Evolutionary conservation across 2,113 vertebrate genomes (phyloP).

Genomic region (Vulpes lagopus): DNA sequence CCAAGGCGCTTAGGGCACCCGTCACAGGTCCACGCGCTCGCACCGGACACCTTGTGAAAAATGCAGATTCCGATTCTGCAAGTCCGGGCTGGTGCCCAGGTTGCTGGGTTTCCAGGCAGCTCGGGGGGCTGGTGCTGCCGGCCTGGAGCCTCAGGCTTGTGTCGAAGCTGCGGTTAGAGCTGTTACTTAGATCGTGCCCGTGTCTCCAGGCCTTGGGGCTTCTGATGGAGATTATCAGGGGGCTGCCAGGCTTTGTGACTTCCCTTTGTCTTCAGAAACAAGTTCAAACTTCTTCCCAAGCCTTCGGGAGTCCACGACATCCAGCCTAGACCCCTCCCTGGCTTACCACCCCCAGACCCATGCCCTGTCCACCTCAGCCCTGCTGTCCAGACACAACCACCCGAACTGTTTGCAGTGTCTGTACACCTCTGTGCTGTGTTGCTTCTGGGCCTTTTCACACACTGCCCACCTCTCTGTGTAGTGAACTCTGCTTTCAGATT

Average conservation of each 20-base stretch:
- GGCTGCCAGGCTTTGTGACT: fast-evolving
- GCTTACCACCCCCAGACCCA: not conserved
- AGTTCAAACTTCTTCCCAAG: not conserved
- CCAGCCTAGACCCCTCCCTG: too few species aligned
- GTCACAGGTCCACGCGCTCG: fast-evolving
- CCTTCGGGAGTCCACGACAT: not conserved
- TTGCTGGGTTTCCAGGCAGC: not conserved
- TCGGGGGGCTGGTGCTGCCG: too few species aligned
- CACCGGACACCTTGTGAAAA: not conserved
- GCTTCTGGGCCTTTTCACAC: not conserved
- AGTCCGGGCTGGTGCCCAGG: not conserved
- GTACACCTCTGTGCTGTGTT: not conserved
- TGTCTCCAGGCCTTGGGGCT: not conserved
- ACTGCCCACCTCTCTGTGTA: not conserved
- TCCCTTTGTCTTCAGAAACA: not conserved
- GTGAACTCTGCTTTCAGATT: not conserved
- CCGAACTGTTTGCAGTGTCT: fast-evolving
- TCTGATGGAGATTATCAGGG: not conserved
- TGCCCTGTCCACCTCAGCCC: not conserved
- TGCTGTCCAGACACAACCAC: not conserved
- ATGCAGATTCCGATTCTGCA: not conserved
- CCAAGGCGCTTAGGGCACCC: not conserved
- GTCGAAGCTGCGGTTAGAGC: fast-evolving
- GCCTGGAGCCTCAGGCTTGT: not conserved
- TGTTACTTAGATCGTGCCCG: too few species aligned